phyloP scores from a whole-genome alignment of 2,888 invertebrate species.

The Zeuzera pyrina region DNA sequence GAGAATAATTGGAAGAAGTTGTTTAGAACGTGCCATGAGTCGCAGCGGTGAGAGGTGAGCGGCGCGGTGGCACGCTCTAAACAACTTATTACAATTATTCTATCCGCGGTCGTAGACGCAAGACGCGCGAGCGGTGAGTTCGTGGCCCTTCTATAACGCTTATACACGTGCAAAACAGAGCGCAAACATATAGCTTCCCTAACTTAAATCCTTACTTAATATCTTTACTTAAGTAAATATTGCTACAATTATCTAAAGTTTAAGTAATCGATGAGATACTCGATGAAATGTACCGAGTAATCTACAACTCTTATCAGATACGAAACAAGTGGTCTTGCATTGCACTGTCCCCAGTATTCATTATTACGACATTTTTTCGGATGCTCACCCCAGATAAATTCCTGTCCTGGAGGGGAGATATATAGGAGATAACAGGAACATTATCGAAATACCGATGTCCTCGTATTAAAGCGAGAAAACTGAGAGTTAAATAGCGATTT shows the following conservation, averaged over 20 bases:
- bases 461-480: conserved; percentile 60
- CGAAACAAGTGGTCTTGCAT: neutral
- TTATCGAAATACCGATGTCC: conserved; percentile 69
- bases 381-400: conserved; percentile 58
- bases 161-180: too few species aligned
- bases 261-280: conserved; percentile 1
- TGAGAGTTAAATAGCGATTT: conserved; percentile 65
- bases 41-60: too few species aligned
- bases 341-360: conserved; percentile 48
- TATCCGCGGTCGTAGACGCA: too few species aligned
- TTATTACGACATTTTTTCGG: conserved; percentile 67
- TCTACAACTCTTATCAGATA: neutral
- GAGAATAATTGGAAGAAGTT: too few species aligned
- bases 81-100: too few species aligned
- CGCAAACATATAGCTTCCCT: too few species aligned
- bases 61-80: too few species aligned
- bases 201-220: too few species aligned
- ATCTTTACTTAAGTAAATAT: too few species aligned
- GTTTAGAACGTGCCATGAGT: too few species aligned
- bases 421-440: conserved; percentile 58
- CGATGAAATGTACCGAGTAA: neutral
- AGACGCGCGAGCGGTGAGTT: too few species aligned
- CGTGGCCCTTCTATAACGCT: too few species aligned
- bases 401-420: conserved; percentile 46
- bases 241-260: neutral